Evolutionary conservation across 2,888 invertebrate species (phyloP).

Genomic region (Onthophagus sagittarius): DNA sequence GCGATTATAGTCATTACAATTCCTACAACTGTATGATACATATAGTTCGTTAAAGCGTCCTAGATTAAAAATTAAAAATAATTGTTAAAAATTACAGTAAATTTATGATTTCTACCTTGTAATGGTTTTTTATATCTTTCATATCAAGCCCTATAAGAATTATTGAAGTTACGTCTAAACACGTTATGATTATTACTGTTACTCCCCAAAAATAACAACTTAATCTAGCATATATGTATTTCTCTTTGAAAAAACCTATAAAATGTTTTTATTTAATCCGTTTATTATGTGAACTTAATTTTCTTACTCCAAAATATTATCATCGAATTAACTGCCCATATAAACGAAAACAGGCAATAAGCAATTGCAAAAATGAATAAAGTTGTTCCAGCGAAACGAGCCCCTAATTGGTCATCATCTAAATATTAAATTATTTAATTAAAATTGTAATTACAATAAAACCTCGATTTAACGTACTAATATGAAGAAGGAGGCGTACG

Average conservation of each 20-base stretch:
- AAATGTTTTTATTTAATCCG: not conserved
- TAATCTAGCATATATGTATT: not conserved
- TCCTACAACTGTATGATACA: constrained; percentile 33
- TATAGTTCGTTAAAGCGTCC: not conserved
- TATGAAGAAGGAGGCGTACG: no score
- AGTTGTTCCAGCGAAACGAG: no score
- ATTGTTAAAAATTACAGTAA: no score
- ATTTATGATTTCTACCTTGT: no score
- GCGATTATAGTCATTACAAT: constrained; percentile 40
- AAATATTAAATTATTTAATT: no score
- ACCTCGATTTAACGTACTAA: no score
- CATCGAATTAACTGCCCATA: constrained; percentile 24
- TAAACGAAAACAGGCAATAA: constrained; percentile 26
- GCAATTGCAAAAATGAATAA: constrained; percentile 18
- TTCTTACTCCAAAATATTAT: constrained; percentile 1
- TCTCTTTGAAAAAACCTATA: not conserved
- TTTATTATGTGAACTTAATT: not conserved
- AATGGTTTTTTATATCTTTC: not conserved
- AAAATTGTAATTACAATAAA: no score
- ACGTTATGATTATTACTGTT: not conserved
- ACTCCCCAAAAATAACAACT: not conserved
- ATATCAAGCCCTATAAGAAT: not conserved
- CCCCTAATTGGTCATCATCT: no score
- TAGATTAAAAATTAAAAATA: not conserved
- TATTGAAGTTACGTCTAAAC: not conserved